Percentiles rank a stretch among this genome's conserved stretches.
These are phyloP conservation scores for Dryomyza anilis DNA, from an alignment of 2,888 invertebrate species.

Conservation along the genomic window DNA sequence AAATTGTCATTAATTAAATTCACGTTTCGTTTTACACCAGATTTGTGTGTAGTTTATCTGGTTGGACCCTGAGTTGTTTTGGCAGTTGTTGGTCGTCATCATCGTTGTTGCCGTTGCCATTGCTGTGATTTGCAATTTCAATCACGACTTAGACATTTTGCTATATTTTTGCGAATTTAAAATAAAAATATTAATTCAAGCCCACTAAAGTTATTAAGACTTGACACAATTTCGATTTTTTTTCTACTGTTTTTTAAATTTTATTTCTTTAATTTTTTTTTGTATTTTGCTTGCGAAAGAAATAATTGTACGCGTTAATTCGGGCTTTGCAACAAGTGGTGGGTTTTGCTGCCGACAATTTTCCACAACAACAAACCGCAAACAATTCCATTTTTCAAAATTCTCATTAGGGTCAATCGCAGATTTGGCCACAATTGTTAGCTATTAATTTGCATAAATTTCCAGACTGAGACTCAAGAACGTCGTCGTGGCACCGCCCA, in stretches of 20 bases:
- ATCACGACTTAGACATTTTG: slow-evolving; percentile 13
- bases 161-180: neutral
- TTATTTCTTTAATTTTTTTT: neutral
- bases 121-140: slow-evolving; percentile 18
- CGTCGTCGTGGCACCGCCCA: no score
- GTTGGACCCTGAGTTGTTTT: neutral
- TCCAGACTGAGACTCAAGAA: no score
- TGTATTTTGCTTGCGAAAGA: no score
- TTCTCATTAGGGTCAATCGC: slow-evolving; percentile 17
- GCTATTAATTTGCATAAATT: slow-evolving; percentile 13
- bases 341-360: neutral
- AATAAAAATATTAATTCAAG: neutral
- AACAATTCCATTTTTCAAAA: slow-evolving; percentile 13
- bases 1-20: no score
- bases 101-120: neutral
- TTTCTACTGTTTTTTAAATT: neutral
- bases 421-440: neutral
- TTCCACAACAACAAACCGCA: neutral
- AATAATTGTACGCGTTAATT: no score
- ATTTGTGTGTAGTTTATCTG: no score
- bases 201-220: neutral
- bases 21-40: no score
- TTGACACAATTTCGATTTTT: slow-evolving; percentile 1
- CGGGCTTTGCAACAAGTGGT: neutral
- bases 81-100: neutral